Evolutionary conservation across 2,888 invertebrate species (phyloP).

Genomic region (Erebia ligea): DNA sequence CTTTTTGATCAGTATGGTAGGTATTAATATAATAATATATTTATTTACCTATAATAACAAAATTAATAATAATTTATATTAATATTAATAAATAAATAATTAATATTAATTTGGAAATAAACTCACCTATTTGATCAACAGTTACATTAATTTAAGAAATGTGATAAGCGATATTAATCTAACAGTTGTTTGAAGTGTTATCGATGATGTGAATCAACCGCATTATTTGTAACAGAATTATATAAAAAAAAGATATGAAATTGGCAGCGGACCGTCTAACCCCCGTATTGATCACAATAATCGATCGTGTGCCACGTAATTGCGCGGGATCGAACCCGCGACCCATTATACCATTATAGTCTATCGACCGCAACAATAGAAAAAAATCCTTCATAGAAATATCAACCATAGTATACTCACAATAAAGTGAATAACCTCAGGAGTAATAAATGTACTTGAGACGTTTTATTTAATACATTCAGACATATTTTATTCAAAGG

Average conservation of each 20-base stretch:
- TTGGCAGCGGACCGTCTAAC: conserved; percentile 81
- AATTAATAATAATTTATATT: too few species aligned
- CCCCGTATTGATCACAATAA: conserved; percentile 83
- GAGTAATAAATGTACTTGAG: conserved; percentile 14
- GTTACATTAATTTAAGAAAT: neutral
- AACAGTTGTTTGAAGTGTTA: conserved; percentile 49
- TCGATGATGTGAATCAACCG: conserved; percentile 63
- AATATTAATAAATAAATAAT: too few species aligned
- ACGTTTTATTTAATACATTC: conserved; percentile 13
- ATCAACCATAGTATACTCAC: conserved; percentile 31
- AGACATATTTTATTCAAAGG: neutral
- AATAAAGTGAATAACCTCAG: conserved; percentile 23
- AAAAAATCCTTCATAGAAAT: conserved; percentile 42
- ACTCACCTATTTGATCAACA: too few species aligned
- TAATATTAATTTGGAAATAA: too few species aligned
- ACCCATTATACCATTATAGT: conserved; percentile 82
- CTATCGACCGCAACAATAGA: conserved; percentile 76
- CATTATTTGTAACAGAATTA: conserved; percentile 71
- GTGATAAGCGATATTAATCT: neutral
- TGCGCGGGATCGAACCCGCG: conserved; percentile 77
- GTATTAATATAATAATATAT: too few species aligned
- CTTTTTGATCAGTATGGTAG: too few species aligned
- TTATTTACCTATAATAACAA: too few species aligned
- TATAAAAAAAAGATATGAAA: conserved; percentile 74
- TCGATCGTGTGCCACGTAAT: conserved; percentile 83